These are phyloP conservation scores for Lucilia cuprina DNA, from an alignment of 1,140 invertebrate species.

Conservation along the genomic window DNA sequence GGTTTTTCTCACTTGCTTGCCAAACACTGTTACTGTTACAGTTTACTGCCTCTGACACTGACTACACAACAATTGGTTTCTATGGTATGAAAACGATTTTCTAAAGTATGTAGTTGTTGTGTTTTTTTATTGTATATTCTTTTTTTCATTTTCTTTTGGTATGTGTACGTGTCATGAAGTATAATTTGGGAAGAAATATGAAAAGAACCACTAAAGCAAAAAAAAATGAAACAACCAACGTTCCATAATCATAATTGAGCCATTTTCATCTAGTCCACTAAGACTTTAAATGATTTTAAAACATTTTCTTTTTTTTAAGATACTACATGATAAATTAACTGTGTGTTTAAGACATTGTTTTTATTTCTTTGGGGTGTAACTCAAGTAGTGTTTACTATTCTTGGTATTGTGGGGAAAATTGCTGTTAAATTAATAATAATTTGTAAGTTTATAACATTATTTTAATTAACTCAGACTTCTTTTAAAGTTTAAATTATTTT, in stretches of 20 bases:
- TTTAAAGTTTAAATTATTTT: background rate
- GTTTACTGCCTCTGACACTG: background rate
- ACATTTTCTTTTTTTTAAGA: background rate
- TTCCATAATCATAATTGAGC: background rate
- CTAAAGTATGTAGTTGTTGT: background rate
- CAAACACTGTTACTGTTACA: conserved; percentile 1
- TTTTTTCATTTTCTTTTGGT: background rate
- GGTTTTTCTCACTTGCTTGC: conserved; percentile 5
- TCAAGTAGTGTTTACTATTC: background rate
- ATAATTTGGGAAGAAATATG: background rate
- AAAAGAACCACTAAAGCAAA: background rate
- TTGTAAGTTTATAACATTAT: background rate
- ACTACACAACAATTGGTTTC: background rate
- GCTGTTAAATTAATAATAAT: background rate
- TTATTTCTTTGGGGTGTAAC: background rate
- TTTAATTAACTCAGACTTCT: background rate
- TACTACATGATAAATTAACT: background rate
- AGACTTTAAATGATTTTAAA: conserved; percentile 4
- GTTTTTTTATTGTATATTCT: background rate
- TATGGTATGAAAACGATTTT: background rate
- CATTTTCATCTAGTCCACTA: background rate
- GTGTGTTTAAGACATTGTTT: background rate
- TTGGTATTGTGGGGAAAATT: background rate
- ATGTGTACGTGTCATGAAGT: conserved; percentile 6
- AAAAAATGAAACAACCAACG: too few relatives aligned